These are phyloP conservation scores for Notodonta ziczac DNA, from an alignment of 2,888 invertebrate species.

Conservation along the genomic window DNA sequence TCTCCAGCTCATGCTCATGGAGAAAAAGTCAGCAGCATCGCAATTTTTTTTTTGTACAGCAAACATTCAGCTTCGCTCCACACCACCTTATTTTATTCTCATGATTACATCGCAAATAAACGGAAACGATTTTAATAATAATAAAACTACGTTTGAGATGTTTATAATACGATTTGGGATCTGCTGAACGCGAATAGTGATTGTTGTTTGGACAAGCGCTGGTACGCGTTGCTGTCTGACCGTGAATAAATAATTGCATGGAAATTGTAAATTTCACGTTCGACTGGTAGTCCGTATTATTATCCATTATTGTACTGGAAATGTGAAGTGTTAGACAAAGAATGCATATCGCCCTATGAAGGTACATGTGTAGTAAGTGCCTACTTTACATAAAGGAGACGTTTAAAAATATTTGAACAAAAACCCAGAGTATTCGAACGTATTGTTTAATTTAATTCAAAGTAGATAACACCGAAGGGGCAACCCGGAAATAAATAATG, in stretches of 20 bases:
- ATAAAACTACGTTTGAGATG: constrained; percentile 13
- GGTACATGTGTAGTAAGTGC: too few species aligned
- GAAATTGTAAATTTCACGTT: constrained; percentile 5
- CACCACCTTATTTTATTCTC: neutral
- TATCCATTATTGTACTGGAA: too few species aligned
- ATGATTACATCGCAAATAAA: neutral
- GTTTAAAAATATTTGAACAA: too few species aligned
- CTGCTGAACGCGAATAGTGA: constrained; percentile 15
- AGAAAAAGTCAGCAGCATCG: neutral
- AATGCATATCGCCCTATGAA: too few species aligned
- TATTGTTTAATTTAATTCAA: too few species aligned
- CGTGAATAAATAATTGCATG: constrained; percentile 15
- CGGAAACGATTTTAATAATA: neutral
- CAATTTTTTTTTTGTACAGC: neutral
- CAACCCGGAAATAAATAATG: too few species aligned
- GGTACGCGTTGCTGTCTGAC: neutral
- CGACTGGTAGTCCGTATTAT: neutral
- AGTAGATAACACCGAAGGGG: too few species aligned
- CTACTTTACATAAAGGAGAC: too few species aligned
- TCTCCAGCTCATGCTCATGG: too few species aligned
- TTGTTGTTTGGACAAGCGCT: constrained; percentile 17
- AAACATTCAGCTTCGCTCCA: too few species aligned
- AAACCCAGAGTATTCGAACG: too few species aligned
- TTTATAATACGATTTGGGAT: constrained; percentile 40
- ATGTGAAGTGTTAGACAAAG: too few species aligned